Conservation (phyloP, 2,888 invertebrate genomes). For the Drosophila anceps region DNA sequence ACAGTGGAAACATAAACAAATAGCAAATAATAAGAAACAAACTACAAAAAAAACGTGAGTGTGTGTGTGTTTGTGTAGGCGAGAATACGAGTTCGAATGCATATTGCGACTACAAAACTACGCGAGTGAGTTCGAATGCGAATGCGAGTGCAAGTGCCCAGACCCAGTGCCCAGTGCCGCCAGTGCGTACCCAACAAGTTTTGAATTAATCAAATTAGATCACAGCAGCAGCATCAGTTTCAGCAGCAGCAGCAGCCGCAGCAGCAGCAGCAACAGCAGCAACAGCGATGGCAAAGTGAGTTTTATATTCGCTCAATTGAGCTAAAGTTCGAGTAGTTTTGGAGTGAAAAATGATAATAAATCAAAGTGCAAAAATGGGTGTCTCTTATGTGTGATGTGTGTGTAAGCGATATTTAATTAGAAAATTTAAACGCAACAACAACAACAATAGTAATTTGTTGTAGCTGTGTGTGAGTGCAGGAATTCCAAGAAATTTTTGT, state of each 20-base stretch:
- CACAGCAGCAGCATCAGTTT: conserved; percentile 55
- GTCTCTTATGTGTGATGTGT: background rate
- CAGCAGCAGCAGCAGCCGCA: conserved; percentile 4
- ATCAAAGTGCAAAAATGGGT: conserved; percentile 67
- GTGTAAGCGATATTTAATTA: conserved; percentile 41
- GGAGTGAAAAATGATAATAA: conserved; percentile 62
- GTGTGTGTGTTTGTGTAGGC: conserved; percentile 32
- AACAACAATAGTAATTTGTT: conserved; percentile 34
- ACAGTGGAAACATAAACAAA: conserved; percentile 58
- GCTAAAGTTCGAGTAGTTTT: conserved; percentile 40
- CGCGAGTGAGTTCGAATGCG: conserved; percentile 11
- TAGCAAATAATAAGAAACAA: conserved; percentile 54
- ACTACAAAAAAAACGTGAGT: conserved; percentile 32
- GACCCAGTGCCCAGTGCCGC: conserved; percentile 37
- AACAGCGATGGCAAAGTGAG: conserved; percentile 57
- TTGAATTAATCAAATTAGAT: conserved; percentile 76
- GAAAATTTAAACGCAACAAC: conserved; percentile 34
- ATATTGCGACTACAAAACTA: conserved; percentile 28
- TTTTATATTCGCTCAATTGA: conserved; percentile 39
- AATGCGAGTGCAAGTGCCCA: conserved; percentile 34
- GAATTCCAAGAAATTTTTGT: conserved; percentile 66
- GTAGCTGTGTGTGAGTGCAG: conserved; percentile 38
- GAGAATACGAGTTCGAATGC: conserved; percentile 31
- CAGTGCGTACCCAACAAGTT: conserved; percentile 68
- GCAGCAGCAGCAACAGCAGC: conserved; percentile 16